phyloP scores from a whole-genome alignment of 2,797 vertebrate genomes.

The Sciurus vulgaris region DNA sequence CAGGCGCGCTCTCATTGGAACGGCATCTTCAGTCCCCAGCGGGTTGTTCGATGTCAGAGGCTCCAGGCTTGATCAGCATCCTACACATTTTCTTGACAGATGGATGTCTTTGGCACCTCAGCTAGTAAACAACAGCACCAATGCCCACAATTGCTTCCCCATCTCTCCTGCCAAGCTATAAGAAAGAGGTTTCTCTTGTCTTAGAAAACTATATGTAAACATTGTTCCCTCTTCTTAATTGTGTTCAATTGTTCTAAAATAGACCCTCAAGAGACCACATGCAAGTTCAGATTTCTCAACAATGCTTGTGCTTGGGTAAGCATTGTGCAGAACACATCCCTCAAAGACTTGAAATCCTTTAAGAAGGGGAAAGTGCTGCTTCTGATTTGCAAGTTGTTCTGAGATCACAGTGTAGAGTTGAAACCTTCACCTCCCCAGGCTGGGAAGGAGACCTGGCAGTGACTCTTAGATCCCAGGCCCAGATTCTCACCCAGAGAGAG shows the following conservation, averaged over 20 bases:
- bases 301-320: conserved; percentile 25
- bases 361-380: background rate
- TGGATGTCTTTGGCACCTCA: conserved; percentile 63
- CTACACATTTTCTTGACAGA: conserved; percentile 76
- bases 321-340: background rate
- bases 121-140: conserved; percentile 46
- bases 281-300: conserved; percentile 34
- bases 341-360: background rate
- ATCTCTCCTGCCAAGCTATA: conserved; percentile 30
- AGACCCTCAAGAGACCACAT: conserved; percentile 38
- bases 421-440: background rate
- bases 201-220: background rate
- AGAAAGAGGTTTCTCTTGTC: conserved; percentile 36
- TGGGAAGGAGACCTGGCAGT: background rate
- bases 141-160: conserved; percentile 19
- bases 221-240: conserved; percentile 5
- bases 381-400: background rate
- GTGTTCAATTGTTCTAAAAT: conserved; percentile 32
- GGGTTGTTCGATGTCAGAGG: conserved; percentile 55
- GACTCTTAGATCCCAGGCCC: background rate
- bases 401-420: background rate
- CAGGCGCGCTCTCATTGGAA: background rate
- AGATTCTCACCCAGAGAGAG: background rate
- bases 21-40: conserved; percentile 59
- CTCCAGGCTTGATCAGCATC: conserved; percentile 64